A percentile compares a stretch with the other conserved stretches of the same genome.
phyloP scores from a whole-genome alignment of 37 sponge, comb jelly and placozoan genomes.

The Cladorhizidae sp. region DNA sequence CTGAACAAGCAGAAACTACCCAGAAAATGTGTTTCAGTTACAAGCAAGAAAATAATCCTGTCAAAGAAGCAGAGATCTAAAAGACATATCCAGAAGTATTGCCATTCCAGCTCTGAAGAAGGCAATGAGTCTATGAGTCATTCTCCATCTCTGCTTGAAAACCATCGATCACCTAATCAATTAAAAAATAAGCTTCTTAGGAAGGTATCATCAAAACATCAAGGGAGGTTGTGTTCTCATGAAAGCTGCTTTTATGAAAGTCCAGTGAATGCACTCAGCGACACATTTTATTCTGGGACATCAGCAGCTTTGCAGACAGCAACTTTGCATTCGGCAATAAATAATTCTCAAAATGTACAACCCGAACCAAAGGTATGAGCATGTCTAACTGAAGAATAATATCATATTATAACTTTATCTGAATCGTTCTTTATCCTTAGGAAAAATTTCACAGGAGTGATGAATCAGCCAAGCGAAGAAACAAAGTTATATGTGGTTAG shows the following conservation, averaged over 20 bases:
- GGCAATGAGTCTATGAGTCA: too few relatives aligned
- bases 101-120: too few relatives aligned
- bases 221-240: background rate
- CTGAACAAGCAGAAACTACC: too few relatives aligned
- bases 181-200: background rate
- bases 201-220: background rate
- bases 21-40: too few relatives aligned
- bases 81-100: too few relatives aligned
- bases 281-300: conserved; percentile 10
- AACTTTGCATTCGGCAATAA: background rate
- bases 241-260: conserved; percentile 2
- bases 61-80: too few relatives aligned
- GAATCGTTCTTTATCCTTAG: background rate
- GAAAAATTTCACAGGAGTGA: conserved; percentile 42
- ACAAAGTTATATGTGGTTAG: conserved; percentile 22
- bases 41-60: too few relatives aligned
- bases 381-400: background rate
- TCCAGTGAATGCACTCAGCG: conserved; percentile 19
- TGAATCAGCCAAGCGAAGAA: conserved; percentile 33
- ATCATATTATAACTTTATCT: background rate
- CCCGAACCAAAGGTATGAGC: background rate
- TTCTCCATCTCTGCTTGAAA: too few relatives aligned
- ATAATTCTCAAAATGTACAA: background rate
- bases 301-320: too few relatives aligned
- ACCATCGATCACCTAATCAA: too few relatives aligned